Percentiles rank a stretch among this genome's conserved stretches.
Evolutionary conservation across 2,888 invertebrate species (phyloP).

Genomic region (Sesamia inferens): DNA sequence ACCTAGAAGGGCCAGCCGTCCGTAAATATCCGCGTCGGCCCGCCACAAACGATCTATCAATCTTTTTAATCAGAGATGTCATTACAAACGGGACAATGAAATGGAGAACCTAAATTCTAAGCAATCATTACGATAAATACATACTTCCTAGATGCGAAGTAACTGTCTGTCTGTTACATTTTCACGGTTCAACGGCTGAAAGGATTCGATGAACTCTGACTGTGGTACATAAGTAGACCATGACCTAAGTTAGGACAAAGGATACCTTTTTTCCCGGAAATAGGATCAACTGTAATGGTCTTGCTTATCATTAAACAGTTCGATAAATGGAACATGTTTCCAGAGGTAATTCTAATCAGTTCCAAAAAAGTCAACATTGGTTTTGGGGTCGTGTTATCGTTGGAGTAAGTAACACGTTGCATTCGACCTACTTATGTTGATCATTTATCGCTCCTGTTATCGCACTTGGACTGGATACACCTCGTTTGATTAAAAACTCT

Average conservation of each 20-base stretch:
- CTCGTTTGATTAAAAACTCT: conserved; percentile 11
- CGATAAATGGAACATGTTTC: conserved; percentile 15
- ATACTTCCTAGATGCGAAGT: background rate
- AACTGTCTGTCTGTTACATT: no score
- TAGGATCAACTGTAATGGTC: background rate
- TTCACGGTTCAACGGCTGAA: no score
- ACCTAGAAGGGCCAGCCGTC: no score
- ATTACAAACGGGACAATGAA: conserved; percentile 3
- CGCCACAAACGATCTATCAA: no score
- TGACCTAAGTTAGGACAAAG: background rate
- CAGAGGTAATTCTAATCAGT: conserved; percentile 53
- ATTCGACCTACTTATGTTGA: conserved; percentile 53
- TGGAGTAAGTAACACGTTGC: conserved; percentile 17
- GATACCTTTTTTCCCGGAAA: background rate
- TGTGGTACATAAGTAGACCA: background rate
- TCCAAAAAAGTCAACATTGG: conserved; percentile 55
- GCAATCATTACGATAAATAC: conserved; percentile 1
- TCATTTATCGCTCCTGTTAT: conserved; percentile 57
- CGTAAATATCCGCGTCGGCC: no score
- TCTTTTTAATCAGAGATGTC: no score
- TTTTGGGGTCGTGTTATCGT: conserved; percentile 58
- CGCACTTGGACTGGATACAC: conserved; percentile 30
- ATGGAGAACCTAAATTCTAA: background rate
- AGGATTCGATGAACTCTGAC: background rate
- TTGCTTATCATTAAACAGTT: conserved; percentile 5